Conservation (phyloP, 2,797 vertebrate genomes). For the Mus spretus region DNA sequence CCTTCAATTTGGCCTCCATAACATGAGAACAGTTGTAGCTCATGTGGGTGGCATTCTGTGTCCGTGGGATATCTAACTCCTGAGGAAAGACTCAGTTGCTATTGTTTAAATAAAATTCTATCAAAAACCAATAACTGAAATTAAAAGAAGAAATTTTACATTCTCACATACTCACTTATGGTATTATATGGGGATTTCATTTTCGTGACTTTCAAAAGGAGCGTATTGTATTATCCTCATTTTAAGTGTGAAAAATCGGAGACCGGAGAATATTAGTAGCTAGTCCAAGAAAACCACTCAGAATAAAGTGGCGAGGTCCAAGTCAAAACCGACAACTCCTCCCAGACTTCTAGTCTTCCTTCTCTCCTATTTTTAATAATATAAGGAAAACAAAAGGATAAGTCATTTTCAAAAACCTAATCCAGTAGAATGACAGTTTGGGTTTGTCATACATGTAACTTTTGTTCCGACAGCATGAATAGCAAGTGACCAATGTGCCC, state of each 20-base stretch:
- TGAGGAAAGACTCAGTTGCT: neutral
- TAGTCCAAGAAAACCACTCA: neutral
- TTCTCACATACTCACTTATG: neutral
- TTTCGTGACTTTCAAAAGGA: slow-evolving; percentile 18
- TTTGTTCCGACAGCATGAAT: slow-evolving; percentile 22
- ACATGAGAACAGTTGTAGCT: neutral
- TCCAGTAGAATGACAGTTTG: neutral
- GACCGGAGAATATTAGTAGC: neutral
- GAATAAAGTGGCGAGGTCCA: neutral
- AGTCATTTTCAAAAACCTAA: neutral
- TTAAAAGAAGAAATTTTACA: neutral
- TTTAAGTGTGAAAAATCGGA: slow-evolving; percentile 22
- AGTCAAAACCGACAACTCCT: neutral
- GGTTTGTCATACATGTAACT: neutral
- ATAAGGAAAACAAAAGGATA: neutral
- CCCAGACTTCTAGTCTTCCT: neutral
- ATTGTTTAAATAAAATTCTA: neutral
- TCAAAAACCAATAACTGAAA: neutral
- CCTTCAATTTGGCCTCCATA: neutral
- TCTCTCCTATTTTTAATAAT: neutral
- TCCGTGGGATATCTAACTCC: neutral
- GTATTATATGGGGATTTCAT: neutral
- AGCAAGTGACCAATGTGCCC: neutral
- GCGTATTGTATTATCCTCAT: neutral
- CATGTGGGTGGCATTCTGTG: neutral